These are phyloP conservation scores for Sebastes cheni DNA, from an alignment of 2,797 vertebrate genomes.

Conservation along the genomic window DNA sequence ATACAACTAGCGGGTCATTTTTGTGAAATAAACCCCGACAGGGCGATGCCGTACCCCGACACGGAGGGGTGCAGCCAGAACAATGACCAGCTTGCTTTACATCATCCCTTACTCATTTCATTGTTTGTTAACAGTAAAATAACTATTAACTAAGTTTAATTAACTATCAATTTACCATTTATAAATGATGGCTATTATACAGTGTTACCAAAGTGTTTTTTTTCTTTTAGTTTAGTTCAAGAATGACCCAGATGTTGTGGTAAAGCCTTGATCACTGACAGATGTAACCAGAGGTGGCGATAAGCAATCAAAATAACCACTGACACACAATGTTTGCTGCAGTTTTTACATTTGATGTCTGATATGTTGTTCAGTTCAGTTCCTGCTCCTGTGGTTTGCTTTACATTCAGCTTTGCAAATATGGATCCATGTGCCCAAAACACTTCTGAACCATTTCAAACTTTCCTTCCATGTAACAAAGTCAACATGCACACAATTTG, in stretches of 20 bases:
- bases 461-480: constrained; percentile 19
- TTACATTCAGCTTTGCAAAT: constrained; percentile 58
- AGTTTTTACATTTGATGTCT: constrained; percentile 22
- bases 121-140: no score
- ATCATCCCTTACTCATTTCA: no score
- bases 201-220: neutral
- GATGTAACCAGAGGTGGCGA: neutral
- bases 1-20: no score
- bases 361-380: constrained; percentile 35
- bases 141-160: no score
- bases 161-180: no score
- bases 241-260: neutral
- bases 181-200: no score
- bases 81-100: no score
- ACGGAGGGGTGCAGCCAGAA: no score
- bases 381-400: constrained; percentile 18
- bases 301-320: neutral
- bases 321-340: neutral
- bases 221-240: neutral
- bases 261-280: constrained; percentile 21
- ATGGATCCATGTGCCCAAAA: constrained; percentile 12
- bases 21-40: no score
- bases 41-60: no score
- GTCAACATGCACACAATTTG: constrained; percentile 53
- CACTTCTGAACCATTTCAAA: constrained; percentile 17